Conservation (phyloP, 2,797 vertebrate genomes). For the Rhinophrynus dorsalis region DNA sequence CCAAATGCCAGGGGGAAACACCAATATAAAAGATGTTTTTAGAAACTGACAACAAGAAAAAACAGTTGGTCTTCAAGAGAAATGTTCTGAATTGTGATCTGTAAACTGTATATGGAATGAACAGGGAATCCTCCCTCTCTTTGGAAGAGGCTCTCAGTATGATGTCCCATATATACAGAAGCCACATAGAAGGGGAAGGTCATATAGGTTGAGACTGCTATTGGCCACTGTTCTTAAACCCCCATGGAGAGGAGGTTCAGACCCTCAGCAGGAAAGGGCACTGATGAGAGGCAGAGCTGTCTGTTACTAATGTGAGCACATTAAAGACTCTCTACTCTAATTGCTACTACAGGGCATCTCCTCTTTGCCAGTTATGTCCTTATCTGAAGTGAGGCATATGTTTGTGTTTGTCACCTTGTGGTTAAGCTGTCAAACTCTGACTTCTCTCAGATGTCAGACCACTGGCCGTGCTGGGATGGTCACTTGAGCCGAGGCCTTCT, state of each 20-base stretch:
- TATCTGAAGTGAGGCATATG: slow-evolving; percentile 22
- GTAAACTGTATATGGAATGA: background rate
- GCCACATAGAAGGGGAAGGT: background rate
- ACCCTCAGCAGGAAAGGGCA: slow-evolving; percentile 11
- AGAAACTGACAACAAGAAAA: background rate
- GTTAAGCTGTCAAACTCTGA: slow-evolving; percentile 10
- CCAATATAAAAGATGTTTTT: background rate
- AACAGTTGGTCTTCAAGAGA: background rate
- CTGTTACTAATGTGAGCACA: slow-evolving; percentile 26
- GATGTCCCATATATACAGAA: background rate
- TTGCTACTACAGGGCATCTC: slow-evolving; percentile 27
- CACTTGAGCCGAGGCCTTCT: slow-evolving; percentile 29
- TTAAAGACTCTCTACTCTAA: slow-evolving; percentile 29
- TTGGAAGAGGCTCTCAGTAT: background rate
- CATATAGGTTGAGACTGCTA: background rate
- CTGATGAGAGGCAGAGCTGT: slow-evolving; percentile 17
- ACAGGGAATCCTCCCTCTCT: background rate
- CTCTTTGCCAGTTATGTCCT: slow-evolving; percentile 1
- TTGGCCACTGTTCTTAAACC: background rate
- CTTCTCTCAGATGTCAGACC: slow-evolving; percentile 38
- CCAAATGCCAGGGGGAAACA: background rate
- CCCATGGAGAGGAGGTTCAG: background rate
- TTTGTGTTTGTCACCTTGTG: slow-evolving; percentile 39
- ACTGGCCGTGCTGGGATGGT: slow-evolving; percentile 28
- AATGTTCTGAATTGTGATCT: background rate